Conservation (phyloP, 1,140 invertebrate genomes). For the Leptoteleia sp. region DNA sequence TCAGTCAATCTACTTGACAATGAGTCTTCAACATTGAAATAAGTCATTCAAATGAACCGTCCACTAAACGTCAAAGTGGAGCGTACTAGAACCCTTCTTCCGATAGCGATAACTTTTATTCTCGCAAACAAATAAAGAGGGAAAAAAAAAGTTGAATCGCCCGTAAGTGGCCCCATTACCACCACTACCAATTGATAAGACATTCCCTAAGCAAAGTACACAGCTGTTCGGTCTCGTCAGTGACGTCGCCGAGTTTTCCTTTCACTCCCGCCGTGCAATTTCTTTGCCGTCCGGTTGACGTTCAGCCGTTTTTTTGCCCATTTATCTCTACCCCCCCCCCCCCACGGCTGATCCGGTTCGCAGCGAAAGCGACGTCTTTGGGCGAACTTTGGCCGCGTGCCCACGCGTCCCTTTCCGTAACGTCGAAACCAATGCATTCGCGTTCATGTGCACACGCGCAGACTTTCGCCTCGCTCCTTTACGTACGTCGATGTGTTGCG, state of each 20-base stretch:
- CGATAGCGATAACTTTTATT: too few relatives aligned
- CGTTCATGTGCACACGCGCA: background rate
- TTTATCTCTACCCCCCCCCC: constrained; percentile 56
- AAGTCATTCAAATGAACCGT: too few relatives aligned
- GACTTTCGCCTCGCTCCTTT: constrained; percentile 23
- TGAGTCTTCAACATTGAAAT: too few relatives aligned
- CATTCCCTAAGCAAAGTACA: too few relatives aligned
- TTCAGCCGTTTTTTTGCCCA: constrained; percentile 46
- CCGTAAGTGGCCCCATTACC: too few relatives aligned
- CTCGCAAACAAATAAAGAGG: too few relatives aligned
- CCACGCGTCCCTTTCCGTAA: constrained; percentile 33
- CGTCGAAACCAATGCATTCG: constrained; percentile 25
- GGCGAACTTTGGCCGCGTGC: constrained; percentile 53
- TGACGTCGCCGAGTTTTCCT: constrained; percentile 33
- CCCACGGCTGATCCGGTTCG: constrained; percentile 4
- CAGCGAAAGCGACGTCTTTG: constrained; percentile 37
- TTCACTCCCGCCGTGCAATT: constrained; percentile 51
- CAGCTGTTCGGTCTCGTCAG: constrained; percentile 42
- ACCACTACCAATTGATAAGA: too few relatives aligned
- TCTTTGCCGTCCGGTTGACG: constrained; percentile 41
- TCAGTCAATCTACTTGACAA: too few relatives aligned
- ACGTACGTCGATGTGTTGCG: constrained; percentile 14
- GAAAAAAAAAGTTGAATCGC: too few relatives aligned
- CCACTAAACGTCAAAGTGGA: too few relatives aligned
- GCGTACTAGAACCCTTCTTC: too few relatives aligned